These are phyloP conservation scores for Colius striatus DNA, from an alignment of 2,113 vertebrate genomes.

Conservation along the genomic window DNA sequence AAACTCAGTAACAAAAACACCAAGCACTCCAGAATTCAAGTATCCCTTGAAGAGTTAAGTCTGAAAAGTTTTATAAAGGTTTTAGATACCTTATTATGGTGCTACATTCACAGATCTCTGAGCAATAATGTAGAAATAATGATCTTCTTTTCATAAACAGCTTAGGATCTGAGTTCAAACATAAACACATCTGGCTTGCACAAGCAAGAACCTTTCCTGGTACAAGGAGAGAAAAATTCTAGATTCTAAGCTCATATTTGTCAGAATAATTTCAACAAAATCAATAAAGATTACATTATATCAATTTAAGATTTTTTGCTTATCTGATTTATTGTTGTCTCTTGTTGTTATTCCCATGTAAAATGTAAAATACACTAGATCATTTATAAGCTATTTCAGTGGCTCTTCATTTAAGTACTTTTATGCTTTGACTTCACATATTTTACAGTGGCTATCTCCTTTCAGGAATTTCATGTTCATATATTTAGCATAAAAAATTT, in stretches of 20 bases:
- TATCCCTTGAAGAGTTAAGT: background rate
- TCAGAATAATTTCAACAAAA: background rate
- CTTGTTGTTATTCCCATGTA: background rate
- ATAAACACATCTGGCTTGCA: background rate
- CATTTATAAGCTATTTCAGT: background rate
- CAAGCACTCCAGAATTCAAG: background rate
- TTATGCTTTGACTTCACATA: background rate
- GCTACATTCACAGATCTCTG: background rate
- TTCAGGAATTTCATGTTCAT: background rate
- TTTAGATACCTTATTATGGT: background rate
- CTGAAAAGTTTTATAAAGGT: background rate
- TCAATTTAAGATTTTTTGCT: background rate
- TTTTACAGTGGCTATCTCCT: fast-evolving
- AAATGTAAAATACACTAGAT: background rate
- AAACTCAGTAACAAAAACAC: background rate
- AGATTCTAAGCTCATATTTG: background rate
- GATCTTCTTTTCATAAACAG: background rate
- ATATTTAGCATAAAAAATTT: background rate
- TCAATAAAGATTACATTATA: background rate
- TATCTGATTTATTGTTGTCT: background rate
- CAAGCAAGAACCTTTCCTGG: background rate
- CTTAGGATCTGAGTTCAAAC: background rate
- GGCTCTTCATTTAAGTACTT: background rate
- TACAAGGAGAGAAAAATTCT: background rate
- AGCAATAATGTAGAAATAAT: background rate